These are phyloP conservation scores for Neomonachus schauinslandi DNA, from an alignment of 2,113 vertebrate species.

Conservation along the genomic window DNA sequence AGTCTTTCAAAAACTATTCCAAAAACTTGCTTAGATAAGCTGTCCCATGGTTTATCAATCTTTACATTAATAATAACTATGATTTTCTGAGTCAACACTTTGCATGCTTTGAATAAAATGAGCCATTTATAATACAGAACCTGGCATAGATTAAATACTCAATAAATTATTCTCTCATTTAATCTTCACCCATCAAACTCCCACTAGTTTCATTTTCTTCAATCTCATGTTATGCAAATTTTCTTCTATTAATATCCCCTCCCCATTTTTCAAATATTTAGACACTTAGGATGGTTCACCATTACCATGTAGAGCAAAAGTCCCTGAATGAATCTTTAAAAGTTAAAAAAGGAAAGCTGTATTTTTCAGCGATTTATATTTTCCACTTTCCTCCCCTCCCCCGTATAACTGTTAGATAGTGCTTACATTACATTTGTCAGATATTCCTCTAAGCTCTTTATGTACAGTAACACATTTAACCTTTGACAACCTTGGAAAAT, in stretches of 20 bases:
- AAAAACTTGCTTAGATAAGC: neutral
- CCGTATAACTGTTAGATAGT: neutral
- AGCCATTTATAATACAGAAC: neutral
- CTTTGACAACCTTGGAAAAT: neutral
- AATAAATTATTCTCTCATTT: constrained; percentile 8
- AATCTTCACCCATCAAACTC: neutral
- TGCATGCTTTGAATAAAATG: constrained; percentile 5
- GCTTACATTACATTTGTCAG: neutral
- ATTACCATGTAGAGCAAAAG: neutral
- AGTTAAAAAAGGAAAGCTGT: neutral
- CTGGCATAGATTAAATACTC: neutral
- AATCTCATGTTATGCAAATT: neutral
- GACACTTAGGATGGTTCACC: neutral
- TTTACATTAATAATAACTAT: constrained; percentile 29
- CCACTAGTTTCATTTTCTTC: neutral
- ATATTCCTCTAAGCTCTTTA: neutral
- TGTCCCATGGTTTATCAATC: constrained; percentile 7
- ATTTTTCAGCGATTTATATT: neutral
- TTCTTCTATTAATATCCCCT: neutral
- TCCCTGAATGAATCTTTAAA: neutral
- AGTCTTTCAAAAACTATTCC: neutral
- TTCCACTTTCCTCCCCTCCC: neutral
- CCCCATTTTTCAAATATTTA: neutral
- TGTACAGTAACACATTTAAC: neutral
- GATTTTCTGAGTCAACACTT: constrained; percentile 20